Base-by-base conservation (phyloP, 1,140 invertebrate genomes). In the Zophobas atratus region DNA sequence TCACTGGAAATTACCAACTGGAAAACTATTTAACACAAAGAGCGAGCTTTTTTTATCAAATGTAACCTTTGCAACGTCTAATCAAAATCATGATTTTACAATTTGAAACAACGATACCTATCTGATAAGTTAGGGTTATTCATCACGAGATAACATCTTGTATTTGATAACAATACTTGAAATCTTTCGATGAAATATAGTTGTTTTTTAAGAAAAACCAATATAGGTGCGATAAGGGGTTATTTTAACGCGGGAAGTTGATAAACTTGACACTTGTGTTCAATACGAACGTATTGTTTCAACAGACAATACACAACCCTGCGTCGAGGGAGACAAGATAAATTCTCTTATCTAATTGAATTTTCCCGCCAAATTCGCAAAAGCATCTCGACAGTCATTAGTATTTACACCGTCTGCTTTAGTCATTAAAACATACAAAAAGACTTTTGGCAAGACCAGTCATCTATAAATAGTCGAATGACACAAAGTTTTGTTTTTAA, bases 371-470 rank as follows among this genome's bases (percentile, higher is more conserved):
- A 35, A 60, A 60, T 38, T 60, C 56, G 33, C 38, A 35, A 60
- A 60, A 60, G 38, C 36, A 38, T 60, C 36, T 6, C 20, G 6
- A 34, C 6, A 33, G 6, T 35, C 6, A 57, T 57, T 33, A 6
- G 36, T 60, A 36, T 39, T 60, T 60, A 39, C 36, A 39, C 36
- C 36, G 56, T 60, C 20, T 35, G 56, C 38, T 6, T 60, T 60
- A 60, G 56, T 60, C 56, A 60, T 60, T 8, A 8, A 46, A 46
- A 3, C 8, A 46, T 8, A 8, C 20, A 46, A 46, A 46, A 46
- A 4, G 56, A 35, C 56, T 60, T 60, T 60, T 60, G 56, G 56
- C 56, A 60, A 60, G 36, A 60, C 34, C 36, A 60, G 36, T 60
- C 32, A 6, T 60, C 35, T 35, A 38, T 60, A 38, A 60, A 60